A percentile compares a stretch with the other conserved stretches of the same genome.
These are phyloP conservation scores for Plebejus anna DNA, from an alignment of 2,888 invertebrate genomes.

Conservation along the genomic window DNA sequence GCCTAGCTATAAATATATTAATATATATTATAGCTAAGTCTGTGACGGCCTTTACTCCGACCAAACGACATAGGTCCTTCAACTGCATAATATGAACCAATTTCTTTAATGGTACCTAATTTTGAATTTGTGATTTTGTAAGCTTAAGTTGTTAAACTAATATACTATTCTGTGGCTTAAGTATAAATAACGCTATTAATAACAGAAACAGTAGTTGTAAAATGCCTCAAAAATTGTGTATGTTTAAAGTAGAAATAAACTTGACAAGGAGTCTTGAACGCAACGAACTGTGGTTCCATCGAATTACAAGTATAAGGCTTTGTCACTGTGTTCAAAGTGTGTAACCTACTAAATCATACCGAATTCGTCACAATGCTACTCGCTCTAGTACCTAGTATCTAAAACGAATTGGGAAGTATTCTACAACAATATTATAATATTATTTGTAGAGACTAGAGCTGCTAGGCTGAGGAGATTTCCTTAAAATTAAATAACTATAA, in stretches of 20 bases:
- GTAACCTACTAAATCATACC: slow-evolving; percentile 3
- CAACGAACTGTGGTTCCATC: slow-evolving; percentile 8
- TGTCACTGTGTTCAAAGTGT: slow-evolving; percentile 9
- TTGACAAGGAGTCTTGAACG: not conserved
- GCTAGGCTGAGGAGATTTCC: too few species aligned
- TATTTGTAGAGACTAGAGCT: too few species aligned
- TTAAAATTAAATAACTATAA: too few species aligned
- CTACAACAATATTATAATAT: too few species aligned
- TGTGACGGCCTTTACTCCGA: too few species aligned
- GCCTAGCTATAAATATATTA: too few species aligned
- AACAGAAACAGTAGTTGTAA: not conserved
- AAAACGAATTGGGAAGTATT: too few species aligned
- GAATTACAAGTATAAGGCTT: slow-evolving; percentile 1
- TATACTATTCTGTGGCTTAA: not conserved
- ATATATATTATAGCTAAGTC: too few species aligned
- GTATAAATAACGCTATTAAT: not conserved
- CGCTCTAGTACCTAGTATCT: not conserved
- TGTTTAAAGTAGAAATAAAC: not conserved
- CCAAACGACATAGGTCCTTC: too few species aligned
- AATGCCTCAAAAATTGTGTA: not conserved
- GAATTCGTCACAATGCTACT: not conserved
- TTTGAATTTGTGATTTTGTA: not conserved
- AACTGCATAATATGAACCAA: too few species aligned
- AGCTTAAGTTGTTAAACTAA: not conserved
- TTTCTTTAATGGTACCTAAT: not conserved